Evolutionary conservation across 2,113 vertebrate genomes (phyloP).

Genomic region (Mola mola): DNA sequence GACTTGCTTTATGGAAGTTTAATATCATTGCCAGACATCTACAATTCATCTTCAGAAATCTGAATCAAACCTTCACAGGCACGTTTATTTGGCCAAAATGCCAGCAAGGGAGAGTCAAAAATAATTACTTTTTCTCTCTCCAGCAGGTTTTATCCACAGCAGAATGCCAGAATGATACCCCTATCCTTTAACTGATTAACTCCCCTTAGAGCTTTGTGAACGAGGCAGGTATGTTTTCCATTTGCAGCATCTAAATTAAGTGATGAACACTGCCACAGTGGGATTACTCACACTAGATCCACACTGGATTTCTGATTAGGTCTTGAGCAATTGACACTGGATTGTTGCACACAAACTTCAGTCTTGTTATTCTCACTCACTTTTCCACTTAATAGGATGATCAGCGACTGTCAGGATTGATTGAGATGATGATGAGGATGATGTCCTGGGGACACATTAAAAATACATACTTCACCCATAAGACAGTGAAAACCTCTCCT

Average conservation of each 20-base stretch:
- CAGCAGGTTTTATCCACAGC: slow-evolving; percentile 29
- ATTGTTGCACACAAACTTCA: slow-evolving; percentile 4
- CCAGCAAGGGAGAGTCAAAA: slow-evolving; percentile 18
- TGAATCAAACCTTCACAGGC: neutral
- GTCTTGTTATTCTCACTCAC: too few relatives aligned
- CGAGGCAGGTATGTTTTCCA: slow-evolving; percentile 53
- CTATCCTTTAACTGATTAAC: slow-evolving; percentile 26
- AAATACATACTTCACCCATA: too few relatives aligned
- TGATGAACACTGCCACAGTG: too few relatives aligned
- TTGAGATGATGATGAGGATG: too few relatives aligned
- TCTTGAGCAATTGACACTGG: neutral
- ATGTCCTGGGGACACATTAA: too few relatives aligned
- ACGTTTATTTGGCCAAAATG: neutral
- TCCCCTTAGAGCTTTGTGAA: slow-evolving; percentile 41
- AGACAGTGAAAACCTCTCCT: too few relatives aligned
- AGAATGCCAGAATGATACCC: slow-evolving; percentile 38
- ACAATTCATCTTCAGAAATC: neutral
- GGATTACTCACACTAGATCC: too few relatives aligned
- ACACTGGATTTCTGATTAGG: too few relatives aligned
- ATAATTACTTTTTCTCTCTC: slow-evolving; percentile 4
- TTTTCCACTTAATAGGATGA: too few relatives aligned
- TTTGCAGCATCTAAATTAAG: slow-evolving; percentile 27
- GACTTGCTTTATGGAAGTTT: too few relatives aligned
- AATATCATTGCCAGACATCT: too few relatives aligned
- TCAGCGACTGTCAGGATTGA: too few relatives aligned